phyloP scores from a whole-genome alignment of 2,888 invertebrate species.

The Ophion costatus region DNA sequence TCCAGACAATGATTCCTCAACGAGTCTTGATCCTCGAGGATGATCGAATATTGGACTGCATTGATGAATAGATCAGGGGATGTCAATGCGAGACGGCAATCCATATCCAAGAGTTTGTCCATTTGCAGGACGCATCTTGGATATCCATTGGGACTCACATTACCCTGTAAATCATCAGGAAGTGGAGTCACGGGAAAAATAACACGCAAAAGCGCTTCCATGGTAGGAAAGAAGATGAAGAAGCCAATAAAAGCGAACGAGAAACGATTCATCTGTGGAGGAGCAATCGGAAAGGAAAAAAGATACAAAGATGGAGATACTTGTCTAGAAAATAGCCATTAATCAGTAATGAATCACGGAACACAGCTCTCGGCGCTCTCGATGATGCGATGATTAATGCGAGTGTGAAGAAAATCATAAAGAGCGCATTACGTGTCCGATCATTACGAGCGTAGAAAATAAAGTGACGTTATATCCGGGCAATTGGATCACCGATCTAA shows the following conservation, averaged over 20 bases:
- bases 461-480: conserved; percentile 1
- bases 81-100: neutral
- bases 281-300: neutral
- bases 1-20: neutral
- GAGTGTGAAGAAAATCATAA: conserved; percentile 18
- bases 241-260: neutral
- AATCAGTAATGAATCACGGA: conserved; percentile 19
- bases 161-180: neutral
- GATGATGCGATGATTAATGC: conserved; percentile 25
- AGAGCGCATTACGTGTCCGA: neutral
- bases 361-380: neutral
- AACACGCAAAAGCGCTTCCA: neutral
- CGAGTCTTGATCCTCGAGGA: neutral
- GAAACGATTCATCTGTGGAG: conserved; percentile 2
- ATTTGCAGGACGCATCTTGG: neutral
- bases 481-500: conserved; percentile 21
- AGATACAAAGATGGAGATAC: neutral
- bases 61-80: neutral
- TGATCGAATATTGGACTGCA: neutral
- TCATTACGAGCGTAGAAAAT: neutral
- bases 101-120: neutral
- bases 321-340: conserved; percentile 10
- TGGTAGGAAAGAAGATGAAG: neutral
- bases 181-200: neutral
- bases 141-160: neutral